phyloP scores from a whole-genome alignment of 2,797 vertebrate genomes.

The Morelia viridis region DNA sequence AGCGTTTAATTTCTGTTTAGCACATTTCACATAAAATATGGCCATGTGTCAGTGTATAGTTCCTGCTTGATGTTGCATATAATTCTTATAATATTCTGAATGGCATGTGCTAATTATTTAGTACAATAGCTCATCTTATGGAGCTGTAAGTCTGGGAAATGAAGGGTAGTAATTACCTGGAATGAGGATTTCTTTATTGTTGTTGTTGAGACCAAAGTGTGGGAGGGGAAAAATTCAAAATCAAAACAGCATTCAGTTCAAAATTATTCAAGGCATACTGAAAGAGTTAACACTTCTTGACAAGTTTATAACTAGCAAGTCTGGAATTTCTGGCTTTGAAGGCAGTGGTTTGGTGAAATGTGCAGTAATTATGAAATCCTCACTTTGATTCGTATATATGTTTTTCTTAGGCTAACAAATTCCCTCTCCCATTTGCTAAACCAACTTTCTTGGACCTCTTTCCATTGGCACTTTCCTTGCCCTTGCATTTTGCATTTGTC shows the following conservation, averaged over 20 bases:
- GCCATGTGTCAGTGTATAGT: slow-evolving; percentile 72
- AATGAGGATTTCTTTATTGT: slow-evolving; percentile 70
- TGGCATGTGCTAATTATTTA: slow-evolving; percentile 85
- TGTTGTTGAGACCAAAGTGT: slow-evolving; percentile 68
- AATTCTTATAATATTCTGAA: slow-evolving; percentile 80
- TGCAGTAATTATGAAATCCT: slow-evolving; percentile 54
- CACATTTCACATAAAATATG: slow-evolving; percentile 64
- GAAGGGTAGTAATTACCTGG: slow-evolving; percentile 79
- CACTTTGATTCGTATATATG: slow-evolving; percentile 43
- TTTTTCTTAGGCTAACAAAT: slow-evolving; percentile 30
- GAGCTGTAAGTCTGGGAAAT: slow-evolving; percentile 72
- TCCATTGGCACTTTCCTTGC: slow-evolving; percentile 24
- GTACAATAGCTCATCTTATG: slow-evolving; percentile 80
- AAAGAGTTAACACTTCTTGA: slow-evolving; percentile 71
- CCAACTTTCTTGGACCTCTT: background rate
- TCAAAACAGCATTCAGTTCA: slow-evolving; percentile 43
- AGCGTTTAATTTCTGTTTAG: slow-evolving; percentile 72
- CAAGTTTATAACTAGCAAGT: slow-evolving; percentile 59
- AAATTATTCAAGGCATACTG: slow-evolving; percentile 26
- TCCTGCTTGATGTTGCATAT: slow-evolving; percentile 81
- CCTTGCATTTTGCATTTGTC: background rate
- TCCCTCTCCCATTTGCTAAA: background rate
- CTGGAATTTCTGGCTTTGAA: slow-evolving; percentile 58
- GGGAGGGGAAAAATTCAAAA: slow-evolving; percentile 55
- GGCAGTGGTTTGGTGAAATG: slow-evolving; percentile 56